Evolutionary conservation across 2,888 invertebrate genomes (phyloP), one percentile per base, ranked within the genome.

Genomic region (Suillia variegata): DNA sequence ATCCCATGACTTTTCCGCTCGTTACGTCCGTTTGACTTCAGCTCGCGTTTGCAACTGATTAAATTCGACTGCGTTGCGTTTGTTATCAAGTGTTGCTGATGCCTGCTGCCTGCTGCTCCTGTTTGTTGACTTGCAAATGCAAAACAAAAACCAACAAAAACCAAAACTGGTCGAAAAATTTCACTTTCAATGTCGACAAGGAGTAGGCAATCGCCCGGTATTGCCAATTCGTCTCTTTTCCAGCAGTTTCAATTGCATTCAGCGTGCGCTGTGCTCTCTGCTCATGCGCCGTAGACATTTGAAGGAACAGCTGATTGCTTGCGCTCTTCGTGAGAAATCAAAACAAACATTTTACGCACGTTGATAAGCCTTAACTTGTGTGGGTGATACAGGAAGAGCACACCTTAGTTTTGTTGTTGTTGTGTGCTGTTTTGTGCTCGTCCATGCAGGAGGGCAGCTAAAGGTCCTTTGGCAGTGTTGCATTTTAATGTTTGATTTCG

Each of bases 11-110:
- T 49, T 20, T 51, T 26, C 22, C 49, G 49, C 49, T 24, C 3
- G 8, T 22, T 24, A 64, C 62, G 51, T 63, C 68, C 67, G 58
- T 65, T 54, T 58, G 57, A 56, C 57, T 62, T 33, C 64, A 66
- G 61, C 70, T 67, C 68, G 67, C 66, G 62, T 62, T 65, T 63
- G 68, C 66, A 68, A 74, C 73, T 74, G 68, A 61, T 58, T 64
- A 12, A 59, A 42, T 31, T 22, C 18, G 60, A n/a, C 49, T 17
- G 48, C 2, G 18, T 12, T 6, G 54, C 53, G 24, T 64, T n/a
- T 48, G 61, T 74, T 73, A 76, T 76, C 53, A 56, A 17, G 13
- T 60, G 24, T 56, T 58, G 56, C 18, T 45, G 8, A n/a, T 38
- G n/a, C n/a, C n/a, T n/a, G n/a, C n/a, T n/a, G n/a, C n/a, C n/a